Conservation (phyloP, 2,888 invertebrate genomes). For the Quadroppia sp. region DNA sequence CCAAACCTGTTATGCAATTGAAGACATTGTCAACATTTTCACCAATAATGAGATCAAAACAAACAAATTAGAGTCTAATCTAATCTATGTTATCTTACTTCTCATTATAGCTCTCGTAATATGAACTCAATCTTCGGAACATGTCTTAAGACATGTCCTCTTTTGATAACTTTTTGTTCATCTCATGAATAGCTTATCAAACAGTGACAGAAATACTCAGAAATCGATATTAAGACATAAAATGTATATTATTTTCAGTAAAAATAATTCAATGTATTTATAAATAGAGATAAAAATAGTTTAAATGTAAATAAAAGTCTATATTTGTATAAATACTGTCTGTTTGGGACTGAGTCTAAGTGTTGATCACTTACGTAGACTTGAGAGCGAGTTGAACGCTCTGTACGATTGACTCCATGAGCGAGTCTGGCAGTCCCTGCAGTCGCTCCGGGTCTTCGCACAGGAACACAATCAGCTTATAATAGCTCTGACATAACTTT, state of each 20-base stretch:
- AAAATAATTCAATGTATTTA: no score
- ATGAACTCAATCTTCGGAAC: no score
- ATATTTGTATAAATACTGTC: background rate
- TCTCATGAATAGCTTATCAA: no score
- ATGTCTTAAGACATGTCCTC: no score
- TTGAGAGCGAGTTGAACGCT: constrained; percentile 42
- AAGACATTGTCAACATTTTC: background rate
- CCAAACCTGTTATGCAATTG: constrained; percentile 37
- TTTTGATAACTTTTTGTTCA: no score
- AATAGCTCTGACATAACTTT: constrained; percentile 63
- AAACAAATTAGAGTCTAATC: constrained; percentile 3
- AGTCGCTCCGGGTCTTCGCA: constrained; percentile 55
- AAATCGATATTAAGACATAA: no score
- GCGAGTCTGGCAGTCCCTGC: constrained; percentile 34
- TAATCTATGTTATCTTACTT: no score
- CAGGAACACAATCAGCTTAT: constrained; percentile 63
- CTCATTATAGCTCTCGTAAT: no score
- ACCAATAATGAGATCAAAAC: background rate
- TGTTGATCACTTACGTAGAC: constrained; percentile 41
- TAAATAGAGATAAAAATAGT: background rate
- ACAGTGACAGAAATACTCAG: no score
- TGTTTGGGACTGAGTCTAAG: background rate
- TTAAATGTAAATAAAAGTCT: background rate
- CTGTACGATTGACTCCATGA: constrained; percentile 39
- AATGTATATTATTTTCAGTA: no score